Evolutionary conservation across 2,888 invertebrate genomes (phyloP), one percentile per base, ranked within the genome.

Genomic region (Brachylomia viminalis): DNA sequence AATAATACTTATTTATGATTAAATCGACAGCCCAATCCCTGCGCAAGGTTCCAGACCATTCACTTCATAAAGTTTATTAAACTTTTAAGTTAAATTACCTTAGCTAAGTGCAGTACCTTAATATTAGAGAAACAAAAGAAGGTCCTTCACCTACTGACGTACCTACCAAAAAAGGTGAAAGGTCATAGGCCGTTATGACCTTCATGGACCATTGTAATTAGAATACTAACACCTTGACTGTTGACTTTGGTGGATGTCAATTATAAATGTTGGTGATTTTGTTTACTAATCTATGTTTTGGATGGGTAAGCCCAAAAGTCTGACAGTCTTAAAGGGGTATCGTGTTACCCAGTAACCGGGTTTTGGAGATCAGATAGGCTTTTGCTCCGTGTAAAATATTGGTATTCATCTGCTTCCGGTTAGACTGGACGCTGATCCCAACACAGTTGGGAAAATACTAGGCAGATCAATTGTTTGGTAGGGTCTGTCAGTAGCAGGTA

Each of bases 71-170:
- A 10, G 8, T 8, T 67, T 2, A 7, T 64, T 66, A 42, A 45
- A 20, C 1, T 47, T 33, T 23, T 64, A 49, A n/a, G 23, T 23
- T n/a, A 45, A 7, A 33, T 65, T 58, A 33, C 23, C 11, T 61
- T 17, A 56, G 7, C 30, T 30, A 66, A 61, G 38, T 58, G n/a
- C 72, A 47, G 2, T 65, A 17, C 54, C 45, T 65, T 23, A 64
- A 58, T 15, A 10, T 30, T 30, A 56, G 4, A 47, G 27, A 62
- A 64, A 66, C 61, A 61, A 78, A 61, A 66, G 38, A 33, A 5
- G 3, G 23, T 30, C 77, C 80, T 80, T 80, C 45, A 80, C 76
- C 80, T 15, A 71, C 23, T 33, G 27, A 52, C 7, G 47, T 70
- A 23, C 20, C 0, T 13, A 45, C 13, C 8, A 10, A 59, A 68